Evolutionary conservation across 2,113 vertebrate genomes (phyloP).

Genomic region (Eidolon helvum): DNA sequence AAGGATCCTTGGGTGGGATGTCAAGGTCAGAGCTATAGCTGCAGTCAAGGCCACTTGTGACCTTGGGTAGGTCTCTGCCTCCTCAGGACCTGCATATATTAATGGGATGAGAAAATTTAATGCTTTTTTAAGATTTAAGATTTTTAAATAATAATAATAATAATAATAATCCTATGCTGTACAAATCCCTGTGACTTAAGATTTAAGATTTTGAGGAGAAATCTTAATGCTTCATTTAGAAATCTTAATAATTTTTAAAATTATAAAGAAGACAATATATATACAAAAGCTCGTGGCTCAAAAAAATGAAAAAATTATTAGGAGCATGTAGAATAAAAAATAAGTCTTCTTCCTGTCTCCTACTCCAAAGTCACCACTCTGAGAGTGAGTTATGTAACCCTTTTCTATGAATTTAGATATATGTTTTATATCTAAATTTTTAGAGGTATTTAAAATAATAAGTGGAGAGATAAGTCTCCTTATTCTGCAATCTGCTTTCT

Average conservation of each 20-base stretch:
- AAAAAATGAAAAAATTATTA: background rate
- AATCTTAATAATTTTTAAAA: background rate
- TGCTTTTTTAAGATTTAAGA: background rate
- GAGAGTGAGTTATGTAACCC: background rate
- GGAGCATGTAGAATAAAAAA: background rate
- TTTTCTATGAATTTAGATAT: background rate
- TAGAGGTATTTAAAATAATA: background rate
- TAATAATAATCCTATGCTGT: too few relatives aligned
- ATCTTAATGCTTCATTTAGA: background rate
- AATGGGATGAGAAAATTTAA: background rate
- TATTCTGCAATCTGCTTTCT: background rate
- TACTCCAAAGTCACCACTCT: background rate
- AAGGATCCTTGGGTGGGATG: background rate
- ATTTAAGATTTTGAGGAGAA: background rate
- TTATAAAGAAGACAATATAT: background rate
- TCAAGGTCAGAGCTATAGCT: background rate
- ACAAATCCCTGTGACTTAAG: background rate
- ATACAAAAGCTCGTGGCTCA: background rate
- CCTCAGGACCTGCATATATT: background rate
- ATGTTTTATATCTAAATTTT: background rate
- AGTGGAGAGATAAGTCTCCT: background rate
- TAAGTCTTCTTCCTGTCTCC: background rate
- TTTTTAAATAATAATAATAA: too few relatives aligned
- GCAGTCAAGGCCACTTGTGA: background rate
- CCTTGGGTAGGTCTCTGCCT: background rate